Base-by-base conservation (phyloP, 2,113 vertebrate species). In the Calypte anna region DNA sequence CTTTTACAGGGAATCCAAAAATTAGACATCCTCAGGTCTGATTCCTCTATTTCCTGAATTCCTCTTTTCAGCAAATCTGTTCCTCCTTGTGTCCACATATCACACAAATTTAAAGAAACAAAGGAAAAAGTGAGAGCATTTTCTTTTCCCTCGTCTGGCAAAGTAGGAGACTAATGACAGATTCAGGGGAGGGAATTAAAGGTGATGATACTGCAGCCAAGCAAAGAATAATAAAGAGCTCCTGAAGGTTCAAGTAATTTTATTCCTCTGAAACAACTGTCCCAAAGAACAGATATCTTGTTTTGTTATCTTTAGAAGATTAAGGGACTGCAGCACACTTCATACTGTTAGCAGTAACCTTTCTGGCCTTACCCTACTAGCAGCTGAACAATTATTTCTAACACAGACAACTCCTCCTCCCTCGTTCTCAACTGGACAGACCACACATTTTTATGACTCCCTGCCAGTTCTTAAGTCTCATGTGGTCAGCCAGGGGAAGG, bases 321-420 rank as follows among this genome's bases (percentile, higher is more conserved):
- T 92, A 87, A 78, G 25, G 74, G 48, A 76, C 90, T 87, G 43
- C 72, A 85, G 87, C 86, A 44, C 69, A 87, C 51, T 87, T 90
- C 44, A 55, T 63, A 77, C 73, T 81, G 67, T 64, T 95, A 97
- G 95, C 79, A 96, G 40, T 82, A 59, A 73, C 85, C 70, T 77
- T 63, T 66, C 72, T 86, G 90, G 53, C 74, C 85, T 95, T 87
- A 86, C 48, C 93, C 90, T 89, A 77, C 78, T 15, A 96, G 89
- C 97, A 98, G 97, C 98, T 98, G 97, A 93, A 66, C 93, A 97
- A 97, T 97, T 94, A 97, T 83, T 96, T 96, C 69, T 92, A 61
- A 63, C 27, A 16, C 11, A 81, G 87, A 85, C 92, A 82, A 51
- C 59, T 76, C 68, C 54, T 90, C 43, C 40, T 64, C 31, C 58